A percentile compares a stretch with the other conserved stretches of the same genome.
phyloP scores from a whole-genome alignment of 2,113 vertebrate genomes.

The Oceanodroma tethys region DNA sequence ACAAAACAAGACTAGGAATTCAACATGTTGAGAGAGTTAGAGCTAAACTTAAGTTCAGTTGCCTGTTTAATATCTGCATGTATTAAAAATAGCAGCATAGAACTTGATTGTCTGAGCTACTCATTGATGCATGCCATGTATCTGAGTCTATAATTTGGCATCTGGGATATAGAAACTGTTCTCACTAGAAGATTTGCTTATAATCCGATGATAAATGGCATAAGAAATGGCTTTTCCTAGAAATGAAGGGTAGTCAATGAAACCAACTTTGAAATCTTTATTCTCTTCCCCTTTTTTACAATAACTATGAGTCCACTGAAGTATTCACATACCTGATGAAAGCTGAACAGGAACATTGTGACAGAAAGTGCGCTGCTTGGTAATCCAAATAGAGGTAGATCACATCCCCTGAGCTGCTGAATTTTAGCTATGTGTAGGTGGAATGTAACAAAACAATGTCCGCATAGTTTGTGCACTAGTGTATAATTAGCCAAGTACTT shows the following conservation, averaged over 20 bases:
- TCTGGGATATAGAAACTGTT: not conserved
- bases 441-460: slow-evolving; percentile 7
- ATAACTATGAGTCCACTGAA: not conserved
- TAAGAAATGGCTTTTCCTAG: not conserved
- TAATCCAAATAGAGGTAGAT: not conserved
- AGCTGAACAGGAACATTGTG: not conserved
- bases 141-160: slow-evolving; percentile 14
- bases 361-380: not conserved
- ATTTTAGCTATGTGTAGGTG: not conserved
- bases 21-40: not conserved
- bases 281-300: not conserved
- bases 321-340: not conserved
- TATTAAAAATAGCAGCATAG: not conserved
- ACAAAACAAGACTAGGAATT: not conserved
- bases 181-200: not conserved
- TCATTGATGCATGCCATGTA: not conserved
- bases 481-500: slow-evolving; percentile 1
- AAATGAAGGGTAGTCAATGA: not conserved
- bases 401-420: not conserved
- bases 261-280: not conserved
- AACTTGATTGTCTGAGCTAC: not conserved
- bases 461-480: not conserved
- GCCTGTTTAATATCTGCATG: not conserved
- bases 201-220: not conserved
- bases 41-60: not conserved